Evolutionary conservation across 2,113 vertebrate genomes (phyloP).

Genomic region (Antennarius striatus): DNA sequence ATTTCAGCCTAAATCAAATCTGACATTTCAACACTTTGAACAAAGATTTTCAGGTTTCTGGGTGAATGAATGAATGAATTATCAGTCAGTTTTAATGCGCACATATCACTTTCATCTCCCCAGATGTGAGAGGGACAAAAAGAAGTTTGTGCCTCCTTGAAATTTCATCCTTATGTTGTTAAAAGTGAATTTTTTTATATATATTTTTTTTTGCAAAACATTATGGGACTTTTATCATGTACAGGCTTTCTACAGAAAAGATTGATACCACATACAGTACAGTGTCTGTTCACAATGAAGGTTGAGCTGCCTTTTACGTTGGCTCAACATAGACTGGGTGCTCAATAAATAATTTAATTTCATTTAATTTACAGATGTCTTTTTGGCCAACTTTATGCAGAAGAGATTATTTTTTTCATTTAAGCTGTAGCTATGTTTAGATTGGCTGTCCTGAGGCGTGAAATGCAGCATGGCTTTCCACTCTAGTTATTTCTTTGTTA

Average conservation of each 20-base stretch:
- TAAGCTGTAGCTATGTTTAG: slow-evolving; percentile 7
- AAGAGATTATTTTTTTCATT: background rate
- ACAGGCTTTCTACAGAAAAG: too few relatives aligned
- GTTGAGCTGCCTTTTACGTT: too few relatives aligned
- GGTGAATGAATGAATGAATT: slow-evolving; percentile 50
- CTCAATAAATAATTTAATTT: background rate
- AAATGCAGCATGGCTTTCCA: slow-evolving; percentile 21
- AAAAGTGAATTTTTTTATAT: too few relatives aligned
- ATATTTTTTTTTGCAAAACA: too few relatives aligned
- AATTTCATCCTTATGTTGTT: too few relatives aligned
- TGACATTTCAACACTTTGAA: slow-evolving; percentile 19
- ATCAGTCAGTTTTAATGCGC: slow-evolving; percentile 22
- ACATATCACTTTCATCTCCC: slow-evolving; percentile 51
- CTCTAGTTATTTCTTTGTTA: slow-evolving; percentile 1
- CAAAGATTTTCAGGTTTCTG: slow-evolving; percentile 40
- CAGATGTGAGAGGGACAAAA: slow-evolving; percentile 59
- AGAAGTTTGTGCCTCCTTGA: too few relatives aligned
- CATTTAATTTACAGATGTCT: background rate
- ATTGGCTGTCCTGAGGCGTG: slow-evolving; percentile 35
- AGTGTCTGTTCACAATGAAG: too few relatives aligned
- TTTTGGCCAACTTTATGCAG: background rate
- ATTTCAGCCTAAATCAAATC: slow-evolving; percentile 15
- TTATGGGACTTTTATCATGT: too few relatives aligned
- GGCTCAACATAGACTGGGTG: too few relatives aligned
- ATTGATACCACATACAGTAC: too few relatives aligned